Evolutionary conservation across 2,113 vertebrate genomes (phyloP).

Genomic region (Rhinoderma darwinii): DNA sequence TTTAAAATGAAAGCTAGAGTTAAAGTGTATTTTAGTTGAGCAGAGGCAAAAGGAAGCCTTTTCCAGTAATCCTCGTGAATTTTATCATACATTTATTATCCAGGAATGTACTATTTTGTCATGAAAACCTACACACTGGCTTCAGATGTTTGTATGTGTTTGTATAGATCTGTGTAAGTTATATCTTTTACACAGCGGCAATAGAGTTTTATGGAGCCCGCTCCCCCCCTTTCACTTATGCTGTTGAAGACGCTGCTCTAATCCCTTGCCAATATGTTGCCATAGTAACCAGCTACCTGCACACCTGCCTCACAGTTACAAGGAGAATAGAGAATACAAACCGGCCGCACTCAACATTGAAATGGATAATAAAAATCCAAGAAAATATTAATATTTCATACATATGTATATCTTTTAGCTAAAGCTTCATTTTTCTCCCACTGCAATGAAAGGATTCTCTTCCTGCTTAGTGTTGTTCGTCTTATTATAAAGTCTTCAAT

Average conservation of each 20-base stretch:
- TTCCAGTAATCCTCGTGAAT: slow-evolving; percentile 38
- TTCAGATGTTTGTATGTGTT: slow-evolving; percentile 46
- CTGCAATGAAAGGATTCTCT: slow-evolving; percentile 22
- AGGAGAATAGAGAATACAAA: slow-evolving; percentile 72
- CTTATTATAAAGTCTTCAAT: slow-evolving; percentile 52
- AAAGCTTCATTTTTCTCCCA: slow-evolving; percentile 58
- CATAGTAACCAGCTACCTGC: slow-evolving; percentile 84
- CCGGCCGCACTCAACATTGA: slow-evolving; percentile 73
- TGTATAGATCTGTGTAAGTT: slow-evolving; percentile 50
- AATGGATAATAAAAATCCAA: slow-evolving; percentile 74
- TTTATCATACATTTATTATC: slow-evolving; percentile 46
- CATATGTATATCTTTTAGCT: slow-evolving; percentile 69
- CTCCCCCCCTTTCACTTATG: slow-evolving; percentile 22
- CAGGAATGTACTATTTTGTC: slow-evolving; percentile 35
- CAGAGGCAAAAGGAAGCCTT: background rate
- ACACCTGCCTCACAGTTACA: slow-evolving; percentile 75
- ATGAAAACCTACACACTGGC: slow-evolving; percentile 16
- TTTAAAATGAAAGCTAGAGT: slow-evolving; percentile 9
- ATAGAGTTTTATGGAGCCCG: slow-evolving; percentile 49
- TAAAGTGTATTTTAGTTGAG: slow-evolving; percentile 25
- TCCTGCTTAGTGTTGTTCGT: slow-evolving; percentile 38
- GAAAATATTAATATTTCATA: slow-evolving; percentile 79
- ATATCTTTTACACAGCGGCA: slow-evolving; percentile 56
- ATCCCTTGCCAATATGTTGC: slow-evolving; percentile 79
- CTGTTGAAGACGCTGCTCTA: slow-evolving; percentile 73